Conservation (phyloP, 1,140 invertebrate genomes). For the Drosophila nebulosa region DNA sequence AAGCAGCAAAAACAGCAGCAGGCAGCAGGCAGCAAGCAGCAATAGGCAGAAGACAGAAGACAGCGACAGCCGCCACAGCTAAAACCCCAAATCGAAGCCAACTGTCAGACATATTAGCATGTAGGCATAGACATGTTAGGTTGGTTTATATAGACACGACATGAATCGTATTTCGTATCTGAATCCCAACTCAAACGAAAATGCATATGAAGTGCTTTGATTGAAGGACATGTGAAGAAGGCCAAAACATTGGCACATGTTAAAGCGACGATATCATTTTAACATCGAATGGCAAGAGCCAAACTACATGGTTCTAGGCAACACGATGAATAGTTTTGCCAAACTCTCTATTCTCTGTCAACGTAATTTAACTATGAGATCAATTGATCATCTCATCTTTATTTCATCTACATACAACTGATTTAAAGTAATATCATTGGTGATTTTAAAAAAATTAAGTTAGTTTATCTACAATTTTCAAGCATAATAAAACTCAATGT, state of each 20-base stretch:
- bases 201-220: conserved; percentile 14
- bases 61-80: background rate
- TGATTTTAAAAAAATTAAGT: too few species aligned
- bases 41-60: conserved; percentile 5
- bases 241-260: background rate
- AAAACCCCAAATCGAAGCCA: conserved; percentile 58
- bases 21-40: background rate
- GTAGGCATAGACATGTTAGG: conserved; percentile 62
- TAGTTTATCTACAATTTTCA: too few species aligned
- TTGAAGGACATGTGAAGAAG: background rate
- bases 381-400: too few species aligned
- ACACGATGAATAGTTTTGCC: too few species aligned
- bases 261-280: conserved; percentile 16
- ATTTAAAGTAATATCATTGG: too few species aligned
- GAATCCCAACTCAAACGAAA: background rate
- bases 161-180: conserved; percentile 10
- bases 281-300: too few species aligned
- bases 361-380: too few species aligned
- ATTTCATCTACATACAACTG: too few species aligned
- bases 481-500: too few species aligned
- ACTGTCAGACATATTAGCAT: conserved; percentile 77
- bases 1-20: conserved; percentile 40
- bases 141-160: conserved; percentile 31
- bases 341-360: too few species aligned
- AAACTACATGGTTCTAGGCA: too few species aligned